Evolutionary conservation across 1,140 invertebrate genomes (phyloP).

Genomic region (Drosophila carrolli): DNA sequence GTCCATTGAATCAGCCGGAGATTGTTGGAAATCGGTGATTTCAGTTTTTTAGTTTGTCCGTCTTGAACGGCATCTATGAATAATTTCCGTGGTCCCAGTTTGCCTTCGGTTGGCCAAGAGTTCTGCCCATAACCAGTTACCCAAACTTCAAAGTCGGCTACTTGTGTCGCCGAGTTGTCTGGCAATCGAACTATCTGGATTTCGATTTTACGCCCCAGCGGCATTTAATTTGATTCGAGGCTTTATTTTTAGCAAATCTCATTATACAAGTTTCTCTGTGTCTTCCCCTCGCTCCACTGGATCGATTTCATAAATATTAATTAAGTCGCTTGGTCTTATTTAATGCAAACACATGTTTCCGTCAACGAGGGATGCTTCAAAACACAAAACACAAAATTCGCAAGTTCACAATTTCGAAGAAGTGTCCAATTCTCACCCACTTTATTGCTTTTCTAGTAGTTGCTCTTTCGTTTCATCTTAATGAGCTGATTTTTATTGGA

Average conservation of each 20-base stretch:
- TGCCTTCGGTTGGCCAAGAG: constrained; percentile 20
- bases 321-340: constrained; percentile 50
- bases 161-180: constrained; percentile 34
- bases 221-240: constrained; percentile 38
- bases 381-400: constrained; percentile 9
- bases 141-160: constrained; percentile 38
- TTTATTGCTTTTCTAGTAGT: constrained; percentile 6
- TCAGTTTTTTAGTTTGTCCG: constrained; percentile 1
- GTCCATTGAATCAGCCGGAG: constrained; percentile 8
- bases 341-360: constrained; percentile 64
- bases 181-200: constrained; percentile 44
- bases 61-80: constrained; percentile 28
- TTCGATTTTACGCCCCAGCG: constrained; percentile 10
- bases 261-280: constrained; percentile 36
- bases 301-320: constrained; percentile 69
- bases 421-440: constrained; percentile 10
- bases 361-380: constrained; percentile 29
- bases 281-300: background rate
- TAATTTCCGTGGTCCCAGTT: constrained; percentile 33
- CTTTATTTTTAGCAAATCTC: constrained; percentile 48
- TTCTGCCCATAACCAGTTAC: constrained; percentile 30
- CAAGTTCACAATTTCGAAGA: constrained; percentile 8
- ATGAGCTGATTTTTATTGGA: constrained; percentile 7
- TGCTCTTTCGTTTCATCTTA: constrained; percentile 10
- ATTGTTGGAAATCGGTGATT: constrained; percentile 12